Percentiles rank a stretch among this genome's conserved stretches.
phyloP scores from a whole-genome alignment of 2,888 invertebrate species.

The Dynastes grantii region DNA sequence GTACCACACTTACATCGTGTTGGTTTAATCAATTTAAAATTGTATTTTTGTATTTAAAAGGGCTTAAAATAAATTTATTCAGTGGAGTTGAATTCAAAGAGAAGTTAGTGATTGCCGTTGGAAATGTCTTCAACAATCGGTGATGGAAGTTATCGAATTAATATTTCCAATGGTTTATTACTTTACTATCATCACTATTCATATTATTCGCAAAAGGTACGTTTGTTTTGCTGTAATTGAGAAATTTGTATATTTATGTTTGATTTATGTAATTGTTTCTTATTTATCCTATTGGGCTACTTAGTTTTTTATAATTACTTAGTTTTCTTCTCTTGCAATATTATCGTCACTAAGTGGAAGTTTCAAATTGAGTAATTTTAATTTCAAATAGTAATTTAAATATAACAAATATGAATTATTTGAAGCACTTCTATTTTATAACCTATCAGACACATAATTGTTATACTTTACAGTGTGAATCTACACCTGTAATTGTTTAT shows the following conservation, averaged over 20 bases:
- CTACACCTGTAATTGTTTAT: conserved; percentile 27
- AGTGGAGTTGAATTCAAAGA: neutral
- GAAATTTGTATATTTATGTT: neutral
- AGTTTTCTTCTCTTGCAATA: too few relatives aligned
- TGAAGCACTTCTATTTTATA: neutral
- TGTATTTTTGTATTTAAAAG: too few relatives aligned
- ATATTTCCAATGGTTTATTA: conserved; percentile 69
- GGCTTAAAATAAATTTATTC: neutral
- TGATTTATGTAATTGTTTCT: conserved; percentile 40
- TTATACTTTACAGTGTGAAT: neutral
- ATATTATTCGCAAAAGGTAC: conserved; percentile 85
- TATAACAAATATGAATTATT: too few relatives aligned
- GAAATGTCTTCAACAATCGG: conserved; percentile 42
- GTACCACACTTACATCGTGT: neutral
- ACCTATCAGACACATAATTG: neutral
- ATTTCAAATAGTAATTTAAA: too few relatives aligned
- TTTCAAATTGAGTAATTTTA: too few relatives aligned
- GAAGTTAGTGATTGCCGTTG: neutral
- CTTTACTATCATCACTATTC: conserved; percentile 82
- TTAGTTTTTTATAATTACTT: too few relatives aligned
- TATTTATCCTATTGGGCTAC: too few relatives aligned
- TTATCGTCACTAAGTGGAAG: too few relatives aligned
- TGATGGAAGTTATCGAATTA: conserved; percentile 56
- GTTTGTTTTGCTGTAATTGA: conserved; percentile 18
- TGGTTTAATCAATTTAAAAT: neutral